A percentile compares a stretch with the other conserved stretches of the same genome.
Evolutionary conservation across 2,113 vertebrate species (phyloP).

Genomic region (Phaethornis superciliosus): DNA sequence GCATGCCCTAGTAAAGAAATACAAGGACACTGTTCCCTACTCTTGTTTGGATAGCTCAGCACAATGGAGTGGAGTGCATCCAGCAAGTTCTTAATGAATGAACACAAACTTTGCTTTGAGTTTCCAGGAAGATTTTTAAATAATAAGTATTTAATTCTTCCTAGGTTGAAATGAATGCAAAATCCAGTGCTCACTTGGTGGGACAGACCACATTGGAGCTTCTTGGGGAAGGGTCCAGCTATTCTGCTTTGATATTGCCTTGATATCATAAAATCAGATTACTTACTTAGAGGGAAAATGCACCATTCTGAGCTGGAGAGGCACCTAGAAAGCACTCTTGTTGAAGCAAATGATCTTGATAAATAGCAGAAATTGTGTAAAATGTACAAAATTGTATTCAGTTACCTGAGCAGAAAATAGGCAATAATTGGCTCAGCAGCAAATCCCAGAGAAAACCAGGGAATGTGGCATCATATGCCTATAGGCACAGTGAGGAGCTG

Average conservation of each 20-base stretch:
- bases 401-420: background rate
- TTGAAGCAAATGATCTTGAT: background rate
- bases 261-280: background rate
- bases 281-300: background rate
- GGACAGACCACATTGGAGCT: background rate
- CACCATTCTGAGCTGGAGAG: background rate
- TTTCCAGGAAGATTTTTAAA: background rate
- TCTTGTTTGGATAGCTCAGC: constrained; percentile 16
- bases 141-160: background rate
- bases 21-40: background rate
- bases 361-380: background rate
- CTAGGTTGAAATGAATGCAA: background rate
- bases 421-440: background rate
- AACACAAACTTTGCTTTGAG: background rate
- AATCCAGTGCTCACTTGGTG: background rate
- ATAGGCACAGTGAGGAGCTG: background rate
- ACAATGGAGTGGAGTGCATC: background rate
- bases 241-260: background rate
- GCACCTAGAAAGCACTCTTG: background rate
- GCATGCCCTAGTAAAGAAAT: constrained; percentile 24
- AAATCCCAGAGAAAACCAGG: background rate
- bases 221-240: background rate
- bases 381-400: background rate
- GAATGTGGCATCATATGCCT: background rate
- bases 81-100: background rate